Conservation (phyloP, 1,140 invertebrate genomes). For the Nilaparvata lugens region DNA sequence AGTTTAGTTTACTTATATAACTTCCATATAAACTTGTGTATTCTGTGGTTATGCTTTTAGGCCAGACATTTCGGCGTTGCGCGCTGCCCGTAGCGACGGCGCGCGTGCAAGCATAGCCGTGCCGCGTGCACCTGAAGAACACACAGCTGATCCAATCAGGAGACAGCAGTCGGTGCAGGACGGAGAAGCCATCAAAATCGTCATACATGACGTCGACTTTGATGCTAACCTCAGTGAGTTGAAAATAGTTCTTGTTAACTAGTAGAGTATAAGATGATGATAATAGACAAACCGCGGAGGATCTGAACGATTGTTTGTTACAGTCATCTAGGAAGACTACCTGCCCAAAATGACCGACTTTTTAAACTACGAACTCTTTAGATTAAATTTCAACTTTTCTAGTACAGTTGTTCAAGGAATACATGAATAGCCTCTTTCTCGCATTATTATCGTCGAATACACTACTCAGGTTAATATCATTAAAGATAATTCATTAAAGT, state of each 20-base stretch:
- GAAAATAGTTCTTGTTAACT: too few species aligned
- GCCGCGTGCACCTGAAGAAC: constrained; percentile 40
- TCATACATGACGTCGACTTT: constrained; percentile 82
- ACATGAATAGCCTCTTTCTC: too few species aligned
- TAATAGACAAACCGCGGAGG: too few species aligned
- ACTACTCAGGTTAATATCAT: too few species aligned
- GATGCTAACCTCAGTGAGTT: constrained; percentile 38
- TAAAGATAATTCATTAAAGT: too few species aligned
- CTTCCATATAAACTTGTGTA: neutral
- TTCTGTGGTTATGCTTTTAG: constrained; percentile 40
- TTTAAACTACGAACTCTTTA: neutral
- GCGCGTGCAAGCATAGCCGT: constrained; percentile 39
- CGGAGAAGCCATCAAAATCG: constrained; percentile 84
- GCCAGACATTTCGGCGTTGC: constrained; percentile 59
- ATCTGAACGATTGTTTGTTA: too few species aligned
- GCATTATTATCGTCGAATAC: too few species aligned
- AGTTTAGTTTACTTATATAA: neutral
- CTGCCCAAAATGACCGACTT: neutral
- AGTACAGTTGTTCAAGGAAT: too few species aligned
- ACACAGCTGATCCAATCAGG: constrained; percentile 46
- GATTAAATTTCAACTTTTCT: too few species aligned
- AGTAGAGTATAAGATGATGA: too few species aligned
- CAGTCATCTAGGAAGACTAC: too few species aligned
- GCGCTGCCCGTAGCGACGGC: constrained; percentile 36
- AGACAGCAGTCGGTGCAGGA: constrained; percentile 71